phyloP scores from a whole-genome alignment of 2,888 invertebrate genomes.

The Aleiodes testaceus region DNA sequence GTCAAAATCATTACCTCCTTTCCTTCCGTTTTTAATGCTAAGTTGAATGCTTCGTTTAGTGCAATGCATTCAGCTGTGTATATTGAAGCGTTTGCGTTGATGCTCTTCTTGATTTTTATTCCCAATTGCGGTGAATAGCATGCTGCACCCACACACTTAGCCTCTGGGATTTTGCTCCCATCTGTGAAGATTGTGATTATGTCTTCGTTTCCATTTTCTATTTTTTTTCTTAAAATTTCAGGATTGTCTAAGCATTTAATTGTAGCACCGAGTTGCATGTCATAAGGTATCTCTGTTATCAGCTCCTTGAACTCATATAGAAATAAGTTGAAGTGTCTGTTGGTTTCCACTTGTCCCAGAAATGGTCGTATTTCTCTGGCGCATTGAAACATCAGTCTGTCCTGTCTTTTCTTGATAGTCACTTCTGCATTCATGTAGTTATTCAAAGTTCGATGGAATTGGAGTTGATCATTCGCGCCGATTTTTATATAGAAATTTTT shows the following conservation, averaged over 20 bases:
- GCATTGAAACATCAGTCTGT: slow-evolving; percentile 8
- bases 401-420: slow-evolving; percentile 8
- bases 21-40: not conserved
- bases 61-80: slow-evolving; percentile 40
- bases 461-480: not conserved
- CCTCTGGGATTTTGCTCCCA: slow-evolving; percentile 29
- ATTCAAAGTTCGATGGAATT: not conserved
- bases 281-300: slow-evolving; percentile 1
- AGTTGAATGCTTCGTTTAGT: slow-evolving; percentile 5
- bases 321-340: not conserved
- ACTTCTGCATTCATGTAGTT: not conserved
- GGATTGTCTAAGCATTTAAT: not conserved
- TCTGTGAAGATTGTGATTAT: slow-evolving; percentile 27
- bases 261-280: not conserved
- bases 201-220: not conserved
- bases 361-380: slow-evolving; percentile 6
- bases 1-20: slow-evolving; percentile 25
- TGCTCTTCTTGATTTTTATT: slow-evolving; percentile 3
- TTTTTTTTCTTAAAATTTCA: not conserved
- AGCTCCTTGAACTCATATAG: not conserved
- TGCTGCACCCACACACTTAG: slow-evolving; percentile 35
- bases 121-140: slow-evolving; percentile 30
- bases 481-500: slow-evolving; percentile 18
- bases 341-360: not conserved
- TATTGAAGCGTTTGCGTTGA: slow-evolving; percentile 26